phyloP scores from a whole-genome alignment of 2,113 vertebrate genomes.

The Lucifuga dentata region DNA sequence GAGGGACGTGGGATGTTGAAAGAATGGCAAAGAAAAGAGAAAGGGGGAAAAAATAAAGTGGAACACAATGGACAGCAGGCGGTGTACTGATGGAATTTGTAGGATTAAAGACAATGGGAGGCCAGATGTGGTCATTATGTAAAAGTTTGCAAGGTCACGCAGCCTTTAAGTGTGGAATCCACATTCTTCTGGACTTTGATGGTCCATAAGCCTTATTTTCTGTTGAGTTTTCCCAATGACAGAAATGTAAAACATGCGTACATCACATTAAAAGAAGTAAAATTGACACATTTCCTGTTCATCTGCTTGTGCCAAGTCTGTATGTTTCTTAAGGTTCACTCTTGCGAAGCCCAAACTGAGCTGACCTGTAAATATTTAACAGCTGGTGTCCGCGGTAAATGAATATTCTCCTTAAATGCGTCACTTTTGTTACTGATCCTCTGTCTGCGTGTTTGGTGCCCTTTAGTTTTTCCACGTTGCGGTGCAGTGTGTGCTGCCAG shows the following conservation, averaged over 20 bases:
- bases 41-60: constrained; percentile 63
- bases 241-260: no score
- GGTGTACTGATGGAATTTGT: constrained; percentile 24
- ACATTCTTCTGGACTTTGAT: constrained; percentile 10
- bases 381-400: constrained; percentile 32
- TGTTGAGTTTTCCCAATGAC: no score
- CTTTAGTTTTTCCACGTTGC: constrained; percentile 18
- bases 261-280: no score
- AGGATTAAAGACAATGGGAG: constrained; percentile 67
- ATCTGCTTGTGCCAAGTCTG: not conserved
- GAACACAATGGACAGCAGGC: constrained; percentile 70
- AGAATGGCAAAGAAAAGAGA: constrained; percentile 77
- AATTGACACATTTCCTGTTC: no score
- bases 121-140: constrained; percentile 44
- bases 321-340: constrained; percentile 2
- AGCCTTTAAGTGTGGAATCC: constrained; percentile 10
- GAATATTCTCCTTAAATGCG: constrained; percentile 47
- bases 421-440: constrained; percentile 65
- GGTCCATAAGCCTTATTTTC: not conserved
- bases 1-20: constrained; percentile 65
- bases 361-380: constrained; percentile 72
- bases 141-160: constrained; percentile 42
- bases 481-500: constrained; percentile 28
- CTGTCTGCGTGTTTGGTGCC: constrained; percentile 20
- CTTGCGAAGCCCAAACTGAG: constrained; percentile 15